Evolutionary conservation across 2,888 invertebrate genomes (phyloP).

Genomic region (Drosophila prostipennis): DNA sequence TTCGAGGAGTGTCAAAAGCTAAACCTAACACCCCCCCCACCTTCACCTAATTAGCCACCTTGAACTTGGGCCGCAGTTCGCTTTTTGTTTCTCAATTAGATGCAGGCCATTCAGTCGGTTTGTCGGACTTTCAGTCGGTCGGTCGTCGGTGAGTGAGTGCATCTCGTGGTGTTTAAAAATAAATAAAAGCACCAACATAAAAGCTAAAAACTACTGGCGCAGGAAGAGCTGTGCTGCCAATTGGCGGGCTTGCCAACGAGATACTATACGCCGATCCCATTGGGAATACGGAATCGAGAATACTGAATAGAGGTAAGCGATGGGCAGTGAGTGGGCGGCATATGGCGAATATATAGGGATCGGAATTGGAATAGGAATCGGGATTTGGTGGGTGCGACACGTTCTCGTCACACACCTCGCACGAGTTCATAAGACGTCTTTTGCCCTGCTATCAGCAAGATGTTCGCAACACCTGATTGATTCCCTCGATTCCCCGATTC

Average conservation of each 20-base stretch:
- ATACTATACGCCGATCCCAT: slow-evolving; percentile 24
- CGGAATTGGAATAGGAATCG: not conserved
- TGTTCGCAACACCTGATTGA: slow-evolving; percentile 4
- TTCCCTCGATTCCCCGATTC: not conserved
- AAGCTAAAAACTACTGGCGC: slow-evolving; percentile 29
- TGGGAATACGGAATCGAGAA: not conserved
- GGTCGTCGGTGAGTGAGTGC: slow-evolving; percentile 22
- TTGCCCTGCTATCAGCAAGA: slow-evolving; percentile 9
- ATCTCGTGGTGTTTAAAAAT: slow-evolving; percentile 35
- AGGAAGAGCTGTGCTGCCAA: slow-evolving; percentile 56
- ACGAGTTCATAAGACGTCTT: slow-evolving; percentile 9
- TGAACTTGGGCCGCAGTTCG: slow-evolving; percentile 23
- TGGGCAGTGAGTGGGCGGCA: not conserved
- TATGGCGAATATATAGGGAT: not conserved
- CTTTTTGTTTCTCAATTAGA: slow-evolving; percentile 27
- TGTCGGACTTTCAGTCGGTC: not conserved
- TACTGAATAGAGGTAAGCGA: slow-evolving; percentile 11
- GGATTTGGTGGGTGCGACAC: slow-evolving; percentile 12
- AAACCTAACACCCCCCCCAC: no score
- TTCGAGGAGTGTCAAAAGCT: not conserved
- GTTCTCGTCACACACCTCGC: slow-evolving; percentile 44
- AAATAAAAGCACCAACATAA: slow-evolving; percentile 45
- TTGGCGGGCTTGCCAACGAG: slow-evolving; percentile 58
- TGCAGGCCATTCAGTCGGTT: slow-evolving; percentile 16
- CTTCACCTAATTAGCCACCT: slow-evolving; percentile 11